Evolutionary conservation across 1,140 invertebrate genomes (phyloP).

Genomic region (Drosophila micromelanica): DNA sequence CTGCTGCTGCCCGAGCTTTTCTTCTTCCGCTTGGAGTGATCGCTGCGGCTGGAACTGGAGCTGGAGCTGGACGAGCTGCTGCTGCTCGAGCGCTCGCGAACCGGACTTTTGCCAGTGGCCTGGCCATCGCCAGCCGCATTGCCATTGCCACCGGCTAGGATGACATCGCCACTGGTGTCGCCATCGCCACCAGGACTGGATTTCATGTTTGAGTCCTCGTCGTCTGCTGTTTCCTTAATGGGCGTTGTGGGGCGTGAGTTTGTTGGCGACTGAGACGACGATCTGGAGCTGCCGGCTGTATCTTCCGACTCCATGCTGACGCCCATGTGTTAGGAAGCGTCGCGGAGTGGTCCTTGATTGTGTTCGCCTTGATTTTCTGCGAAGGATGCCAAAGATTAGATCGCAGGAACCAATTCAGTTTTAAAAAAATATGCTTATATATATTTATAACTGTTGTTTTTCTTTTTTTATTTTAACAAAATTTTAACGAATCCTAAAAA

Average conservation of each 20-base stretch:
- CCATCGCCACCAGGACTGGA: slow-evolving; percentile 1
- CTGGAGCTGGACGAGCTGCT: slow-evolving; percentile 73
- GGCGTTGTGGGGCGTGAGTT: slow-evolving; percentile 47
- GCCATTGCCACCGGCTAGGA: neutral
- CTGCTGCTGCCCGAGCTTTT: slow-evolving; percentile 71
- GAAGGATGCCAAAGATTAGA: slow-evolving; percentile 50
- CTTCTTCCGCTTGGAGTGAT: slow-evolving; percentile 55
- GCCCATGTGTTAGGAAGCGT: slow-evolving; percentile 39
- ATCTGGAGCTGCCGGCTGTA: slow-evolving; percentile 64
- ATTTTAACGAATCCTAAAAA: slow-evolving; percentile 9
- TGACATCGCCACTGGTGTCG: neutral
- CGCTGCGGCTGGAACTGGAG: slow-evolving; percentile 64
- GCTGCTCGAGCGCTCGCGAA: slow-evolving; percentile 28
- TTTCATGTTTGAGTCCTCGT: slow-evolving; percentile 8
- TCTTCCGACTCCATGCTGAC: slow-evolving; percentile 76
- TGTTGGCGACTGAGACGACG: slow-evolving; percentile 62
- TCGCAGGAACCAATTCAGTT: neutral
- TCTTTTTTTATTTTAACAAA: neutral
- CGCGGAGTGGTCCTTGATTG: slow-evolving; percentile 12
- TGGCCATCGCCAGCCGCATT: neutral
- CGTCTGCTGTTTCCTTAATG: slow-evolving; percentile 19
- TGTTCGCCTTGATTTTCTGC: slow-evolving; percentile 45
- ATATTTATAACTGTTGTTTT: neutral
- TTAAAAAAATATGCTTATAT: slow-evolving; percentile 1
- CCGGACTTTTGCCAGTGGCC: slow-evolving; percentile 19